Percentiles rank a stretch among this genome's conserved stretches.
phyloP scores from a whole-genome alignment of 53 echinoderm and acorn worm genomes.

The Apostichopus leukothele region DNA sequence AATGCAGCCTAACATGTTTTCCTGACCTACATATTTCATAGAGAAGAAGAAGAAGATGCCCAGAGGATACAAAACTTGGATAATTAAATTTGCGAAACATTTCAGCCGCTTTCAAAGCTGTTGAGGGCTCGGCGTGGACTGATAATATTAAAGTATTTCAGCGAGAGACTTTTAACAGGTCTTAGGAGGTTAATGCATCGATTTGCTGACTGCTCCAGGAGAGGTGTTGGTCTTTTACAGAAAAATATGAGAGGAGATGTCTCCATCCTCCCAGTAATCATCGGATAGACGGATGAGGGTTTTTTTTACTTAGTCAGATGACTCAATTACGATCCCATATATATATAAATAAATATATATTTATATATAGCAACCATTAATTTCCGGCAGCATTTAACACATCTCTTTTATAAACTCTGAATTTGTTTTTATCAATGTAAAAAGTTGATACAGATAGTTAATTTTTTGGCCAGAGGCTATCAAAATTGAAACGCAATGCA shows the following conservation, averaged over 20 bases:
- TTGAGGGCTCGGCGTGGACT: neutral
- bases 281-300: neutral
- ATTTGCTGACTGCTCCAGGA: neutral
- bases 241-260: neutral
- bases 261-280: neutral
- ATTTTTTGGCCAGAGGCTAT: no score
- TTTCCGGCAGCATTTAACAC: no score
- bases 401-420: no score
- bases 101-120: conserved; percentile 33
- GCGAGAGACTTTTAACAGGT: conserved; percentile 5
- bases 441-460: no score
- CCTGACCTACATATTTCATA: conserved; percentile 26
- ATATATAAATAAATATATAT: no score
- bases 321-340: neutral
- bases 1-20: conserved; percentile 4
- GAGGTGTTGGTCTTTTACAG: neutral
- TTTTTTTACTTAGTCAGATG: neutral
- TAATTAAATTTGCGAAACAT: conserved; percentile 36
- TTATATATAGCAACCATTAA: no score
- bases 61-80: conserved; percentile 15
- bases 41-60: neutral
- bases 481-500: no score
- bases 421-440: no score
- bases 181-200: conserved; percentile 18
- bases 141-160: neutral